Evolutionary conservation across 2,113 vertebrate genomes (phyloP), one percentile per base, ranked within the genome.

Genomic region (Ginglymostoma cirratum): DNA sequence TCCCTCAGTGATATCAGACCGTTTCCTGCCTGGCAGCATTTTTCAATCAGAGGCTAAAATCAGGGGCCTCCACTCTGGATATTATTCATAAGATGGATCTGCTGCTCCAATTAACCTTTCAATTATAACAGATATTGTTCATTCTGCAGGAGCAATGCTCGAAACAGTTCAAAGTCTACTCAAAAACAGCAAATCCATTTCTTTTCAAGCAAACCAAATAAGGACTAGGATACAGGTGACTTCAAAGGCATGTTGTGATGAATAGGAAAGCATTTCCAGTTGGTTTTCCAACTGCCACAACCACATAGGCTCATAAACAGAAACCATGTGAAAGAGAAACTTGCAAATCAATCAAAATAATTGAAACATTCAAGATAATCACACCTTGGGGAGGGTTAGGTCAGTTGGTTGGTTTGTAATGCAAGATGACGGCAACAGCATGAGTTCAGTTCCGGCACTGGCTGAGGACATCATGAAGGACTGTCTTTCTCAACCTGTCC

Each of bases 41-140:
- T 92, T 15, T 92, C 55, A 61, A 61, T 65, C 87, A 83, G 14
- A 61, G 55, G 61, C 52, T 92, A 65, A 65, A 92, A 55, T 92
- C 34, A 93, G 34, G 89, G 34, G 34, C 61, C n/a, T 61, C 38
- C 19, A 21, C 34, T 66, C 61, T 66, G 21, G 89, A 27, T 65
- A 42, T 66, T 66, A 93, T 61, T 38, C 19, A 66, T 66, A 66
- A 66, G 89, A 65, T 66, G 34, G n/a, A 67, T 0, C 55, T 66
- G 61, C 34, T 65, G 6, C n/a, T 93, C 89, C 30, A 66, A 23
- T 93, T 93, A 93, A 93, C 89, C n/a, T 93, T 93, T 93, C 21
- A 10, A 34, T 93, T 66, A 66, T 23, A 93, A 66, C 38, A 23
- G 80, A 83, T 5, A 5, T 45, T 83, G 19, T 10, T 21, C 61